Conservation (phyloP, 2,113 vertebrate genomes). For the Procapra przewalskii region DNA sequence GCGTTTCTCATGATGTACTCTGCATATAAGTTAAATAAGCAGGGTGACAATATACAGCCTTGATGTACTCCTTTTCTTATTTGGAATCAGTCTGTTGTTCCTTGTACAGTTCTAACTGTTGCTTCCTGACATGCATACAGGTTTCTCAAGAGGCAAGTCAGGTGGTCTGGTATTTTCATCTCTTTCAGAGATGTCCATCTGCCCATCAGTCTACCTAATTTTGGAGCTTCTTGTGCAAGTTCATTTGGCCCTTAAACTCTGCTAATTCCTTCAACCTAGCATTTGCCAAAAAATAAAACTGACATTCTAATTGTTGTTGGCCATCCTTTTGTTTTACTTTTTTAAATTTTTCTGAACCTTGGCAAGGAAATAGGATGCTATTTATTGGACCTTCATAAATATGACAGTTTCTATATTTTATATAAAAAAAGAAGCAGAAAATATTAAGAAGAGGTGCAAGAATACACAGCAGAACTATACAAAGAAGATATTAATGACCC, state of each 20-base stretch:
- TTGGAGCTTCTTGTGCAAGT: not conserved
- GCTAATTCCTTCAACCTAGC: not conserved
- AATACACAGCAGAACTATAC: not conserved
- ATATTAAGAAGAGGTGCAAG: not conserved
- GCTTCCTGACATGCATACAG: no score
- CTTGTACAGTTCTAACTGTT: no score
- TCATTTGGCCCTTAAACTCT: not conserved
- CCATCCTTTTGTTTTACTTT: not conserved
- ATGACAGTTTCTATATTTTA: not conserved
- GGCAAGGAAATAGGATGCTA: not conserved
- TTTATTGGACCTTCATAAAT: not conserved
- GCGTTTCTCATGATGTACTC: no score
- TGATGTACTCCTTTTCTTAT: no score
- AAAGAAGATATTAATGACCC: not conserved
- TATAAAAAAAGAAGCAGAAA: not conserved
- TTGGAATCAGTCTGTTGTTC: no score
- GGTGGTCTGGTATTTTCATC: no score
- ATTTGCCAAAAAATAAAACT: not conserved
- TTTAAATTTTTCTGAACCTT: not conserved
- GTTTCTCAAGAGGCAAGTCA: no score
- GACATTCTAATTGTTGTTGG: not conserved
- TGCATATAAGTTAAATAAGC: no score
- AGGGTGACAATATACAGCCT: no score
- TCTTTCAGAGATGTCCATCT: no score
- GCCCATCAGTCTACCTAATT: not conserved